Evolutionary conservation across 2,797 vertebrate genomes (phyloP), one percentile per base, ranked within the genome.

Genomic region (Garrulus glandarius): DNA sequence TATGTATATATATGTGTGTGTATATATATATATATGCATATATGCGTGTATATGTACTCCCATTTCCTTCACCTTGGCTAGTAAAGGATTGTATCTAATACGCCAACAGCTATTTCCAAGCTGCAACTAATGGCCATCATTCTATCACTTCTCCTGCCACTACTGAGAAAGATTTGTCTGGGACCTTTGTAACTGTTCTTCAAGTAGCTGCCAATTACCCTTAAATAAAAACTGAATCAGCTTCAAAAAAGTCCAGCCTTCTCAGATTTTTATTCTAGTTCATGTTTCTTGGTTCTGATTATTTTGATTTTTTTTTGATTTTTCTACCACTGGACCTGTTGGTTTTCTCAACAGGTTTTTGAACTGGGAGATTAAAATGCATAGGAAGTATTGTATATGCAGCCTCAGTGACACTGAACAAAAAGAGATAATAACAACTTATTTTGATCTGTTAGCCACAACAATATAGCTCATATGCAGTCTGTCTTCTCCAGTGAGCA

Each of bases 91-190:
- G 37, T 37, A 37, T 55, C 43, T 30, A 50, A 53, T 74, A 68
- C 41, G 24, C 5, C 67, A 50, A 26, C 52, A 69, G n/a, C 13
- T 69, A 67, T 57, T 81, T 80, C 37, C 39, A 87, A 74, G 23
- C 2, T 61, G 21, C 11, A 77, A 69, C 6, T 86, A 34, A 34
- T 39, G 12, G 15, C 9, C 34, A 21, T 52, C 0, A 0, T 30
- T 43, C 30, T 29, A 49, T 70, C n/a, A 43, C 11, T 78, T 63
- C 43, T 71, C 13, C 68, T 53, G 17, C 2, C 16, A 15, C 36
- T 87, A n/a, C 30, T 43, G 13, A 47, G 57, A 52, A 75, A 49
- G 13, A 3, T 22, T 85, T 79, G 17, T 67, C 20, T 79, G 22
- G 79, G 49, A 59, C 19, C 24, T 64, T 63, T 79, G 24, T 26